These are phyloP conservation scores for Cosmia trapezina DNA, from an alignment of 2,888 invertebrate genomes.

Conservation along the genomic window DNA sequence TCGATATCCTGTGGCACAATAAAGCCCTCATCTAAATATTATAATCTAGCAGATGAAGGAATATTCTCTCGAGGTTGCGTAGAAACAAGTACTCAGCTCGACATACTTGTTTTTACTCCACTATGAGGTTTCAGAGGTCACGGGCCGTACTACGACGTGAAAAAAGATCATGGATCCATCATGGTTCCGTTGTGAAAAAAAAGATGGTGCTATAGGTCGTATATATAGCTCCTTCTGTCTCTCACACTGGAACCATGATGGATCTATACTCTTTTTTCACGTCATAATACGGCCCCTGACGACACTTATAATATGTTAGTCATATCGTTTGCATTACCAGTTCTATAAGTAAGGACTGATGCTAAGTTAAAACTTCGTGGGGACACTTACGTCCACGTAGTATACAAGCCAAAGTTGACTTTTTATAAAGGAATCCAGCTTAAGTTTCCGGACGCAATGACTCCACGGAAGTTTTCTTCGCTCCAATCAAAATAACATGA, in stretches of 20 bases:
- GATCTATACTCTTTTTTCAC: too few species aligned
- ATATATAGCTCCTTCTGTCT: too few species aligned
- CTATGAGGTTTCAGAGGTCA: background rate
- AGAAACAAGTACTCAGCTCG: background rate
- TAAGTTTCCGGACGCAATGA: background rate
- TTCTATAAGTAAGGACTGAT: background rate
- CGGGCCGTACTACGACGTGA: too few species aligned
- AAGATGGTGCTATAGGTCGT: too few species aligned
- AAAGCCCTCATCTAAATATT: slow-evolving; percentile 29
- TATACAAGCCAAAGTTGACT: background rate
- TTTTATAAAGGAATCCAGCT: background rate
- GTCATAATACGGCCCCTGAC: background rate
- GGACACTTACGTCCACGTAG: background rate
- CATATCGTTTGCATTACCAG: background rate
- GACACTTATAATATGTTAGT: too few species aligned
- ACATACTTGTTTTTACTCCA: background rate
- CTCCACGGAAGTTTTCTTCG: background rate
- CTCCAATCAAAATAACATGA: background rate
- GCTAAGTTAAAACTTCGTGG: background rate
- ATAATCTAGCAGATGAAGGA: background rate
- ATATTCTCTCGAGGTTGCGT: background rate
- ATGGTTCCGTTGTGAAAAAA: too few species aligned
- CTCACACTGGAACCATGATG: too few species aligned
- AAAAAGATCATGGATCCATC: too few species aligned
- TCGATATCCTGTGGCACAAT: slow-evolving; percentile 14